These are phyloP conservation scores for Butorides virescens DNA, from an alignment of 2,113 vertebrate species.

Conservation along the genomic window DNA sequence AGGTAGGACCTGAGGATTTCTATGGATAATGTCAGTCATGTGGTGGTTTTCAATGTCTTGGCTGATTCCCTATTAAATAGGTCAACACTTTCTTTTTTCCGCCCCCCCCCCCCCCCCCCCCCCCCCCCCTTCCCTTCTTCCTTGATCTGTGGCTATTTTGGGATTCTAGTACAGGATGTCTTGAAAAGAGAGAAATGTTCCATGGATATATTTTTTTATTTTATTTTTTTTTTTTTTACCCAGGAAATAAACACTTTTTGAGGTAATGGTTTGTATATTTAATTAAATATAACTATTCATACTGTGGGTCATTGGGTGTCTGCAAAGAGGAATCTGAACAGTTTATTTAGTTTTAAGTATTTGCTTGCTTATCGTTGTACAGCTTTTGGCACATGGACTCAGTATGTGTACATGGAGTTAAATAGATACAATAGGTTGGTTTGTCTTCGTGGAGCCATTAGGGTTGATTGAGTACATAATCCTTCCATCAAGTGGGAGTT, in stretches of 20 bases:
- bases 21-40: not conserved
- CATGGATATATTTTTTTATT: not conserved
- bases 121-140: no score
- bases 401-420: not conserved
- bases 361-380: not conserved
- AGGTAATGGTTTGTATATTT: not conserved
- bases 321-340: not conserved
- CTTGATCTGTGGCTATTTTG: not conserved
- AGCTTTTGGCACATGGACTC: not conserved
- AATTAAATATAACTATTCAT: not conserved
- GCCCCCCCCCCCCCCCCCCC: no score
- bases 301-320: not conserved
- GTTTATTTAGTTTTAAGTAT: not conserved
- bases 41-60: not conserved
- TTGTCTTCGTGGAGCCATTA: constrained; percentile 5
- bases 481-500: not conserved
- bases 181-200: not conserved
- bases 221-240: not conserved
- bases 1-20: not conserved
- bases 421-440: not conserved
- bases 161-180: not conserved
- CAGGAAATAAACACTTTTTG: not conserved
- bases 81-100: not conserved
- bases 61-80: not conserved
- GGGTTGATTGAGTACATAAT: not conserved